Conservation (phyloP, 1,140 invertebrate genomes). For the Drosophila equinoxialis region DNA sequence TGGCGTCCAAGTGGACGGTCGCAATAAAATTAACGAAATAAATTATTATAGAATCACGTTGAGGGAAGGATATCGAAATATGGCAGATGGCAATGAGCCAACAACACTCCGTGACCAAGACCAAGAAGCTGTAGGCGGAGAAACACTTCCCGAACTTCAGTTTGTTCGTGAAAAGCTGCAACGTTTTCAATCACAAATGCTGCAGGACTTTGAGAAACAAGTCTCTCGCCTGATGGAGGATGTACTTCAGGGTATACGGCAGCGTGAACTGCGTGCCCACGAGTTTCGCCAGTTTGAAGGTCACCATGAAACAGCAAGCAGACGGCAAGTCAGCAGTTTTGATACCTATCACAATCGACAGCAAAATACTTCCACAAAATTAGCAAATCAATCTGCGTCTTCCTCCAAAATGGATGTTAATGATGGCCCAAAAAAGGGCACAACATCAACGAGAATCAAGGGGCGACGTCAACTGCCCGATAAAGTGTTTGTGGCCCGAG, state of each 20-base stretch:
- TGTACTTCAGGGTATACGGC: slow-evolving; percentile 72
- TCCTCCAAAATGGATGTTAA: slow-evolving; percentile 32
- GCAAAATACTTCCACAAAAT: slow-evolving; percentile 16
- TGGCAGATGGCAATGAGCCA: background rate
- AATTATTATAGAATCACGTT: slow-evolving; percentile 23
- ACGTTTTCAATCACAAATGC: slow-evolving; percentile 60
- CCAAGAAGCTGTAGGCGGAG: background rate
- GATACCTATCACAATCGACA: slow-evolving; percentile 73
- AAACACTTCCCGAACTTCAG: slow-evolving; percentile 37
- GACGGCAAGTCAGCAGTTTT: slow-evolving; percentile 7
- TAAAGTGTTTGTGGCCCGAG: slow-evolving; percentile 88
- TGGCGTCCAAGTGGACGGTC: slow-evolving; percentile 43
- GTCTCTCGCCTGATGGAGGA: slow-evolving; percentile 70
- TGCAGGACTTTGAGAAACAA: slow-evolving; percentile 67
- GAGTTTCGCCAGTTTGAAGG: slow-evolving; percentile 69
- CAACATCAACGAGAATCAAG: background rate
- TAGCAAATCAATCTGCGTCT: background rate
- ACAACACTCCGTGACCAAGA: slow-evolving; percentile 35
- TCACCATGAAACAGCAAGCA: background rate
- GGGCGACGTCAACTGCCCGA: slow-evolving; percentile 83
- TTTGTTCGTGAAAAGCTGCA: slow-evolving; percentile 69
- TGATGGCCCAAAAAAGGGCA: slow-evolving; percentile 43
- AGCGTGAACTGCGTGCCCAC: slow-evolving; percentile 64
- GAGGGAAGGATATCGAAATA: slow-evolving; percentile 11
- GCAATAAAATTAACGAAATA: slow-evolving; percentile 17